Evolutionary conservation across 2,113 vertebrate genomes (phyloP).

Genomic region (Brachyistius frenatus): DNA sequence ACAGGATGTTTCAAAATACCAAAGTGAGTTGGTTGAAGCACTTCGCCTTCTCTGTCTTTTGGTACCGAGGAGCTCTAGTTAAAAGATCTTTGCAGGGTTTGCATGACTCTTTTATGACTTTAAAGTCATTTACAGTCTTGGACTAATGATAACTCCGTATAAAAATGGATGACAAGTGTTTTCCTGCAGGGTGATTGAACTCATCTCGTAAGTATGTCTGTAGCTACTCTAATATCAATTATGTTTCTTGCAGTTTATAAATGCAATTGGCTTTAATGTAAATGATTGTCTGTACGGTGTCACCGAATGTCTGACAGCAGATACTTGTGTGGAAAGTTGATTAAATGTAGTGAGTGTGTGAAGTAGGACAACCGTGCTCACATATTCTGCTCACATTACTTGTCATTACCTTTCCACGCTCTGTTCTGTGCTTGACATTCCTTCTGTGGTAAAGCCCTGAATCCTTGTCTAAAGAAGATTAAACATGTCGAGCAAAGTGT

Average conservation of each 20-base stretch:
- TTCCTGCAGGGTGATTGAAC: constrained; percentile 8
- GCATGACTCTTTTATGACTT: constrained; percentile 15
- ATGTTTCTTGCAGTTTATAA: not conserved
- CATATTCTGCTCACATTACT: constrained; percentile 26
- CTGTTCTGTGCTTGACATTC: constrained; percentile 38
- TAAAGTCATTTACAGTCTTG: not conserved
- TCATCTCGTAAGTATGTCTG: constrained; percentile 56
- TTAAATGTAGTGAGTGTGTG: constrained; percentile 17
- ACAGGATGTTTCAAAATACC: constrained; percentile 76
- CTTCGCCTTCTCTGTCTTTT: constrained; percentile 23
- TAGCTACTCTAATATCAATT: not conserved
- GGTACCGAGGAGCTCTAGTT: not conserved
- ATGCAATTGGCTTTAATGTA: not conserved
- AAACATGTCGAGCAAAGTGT: constrained; percentile 45
- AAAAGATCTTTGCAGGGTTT: not conserved
- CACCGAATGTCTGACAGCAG: constrained; percentile 3
- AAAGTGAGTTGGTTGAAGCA: constrained; percentile 10
- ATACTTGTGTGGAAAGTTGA: constrained; percentile 1
- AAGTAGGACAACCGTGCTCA: constrained; percentile 1
- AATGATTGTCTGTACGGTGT: not conserved
- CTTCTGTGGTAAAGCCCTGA: constrained; percentile 45
- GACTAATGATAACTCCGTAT: not conserved
- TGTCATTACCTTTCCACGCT: constrained; percentile 36
- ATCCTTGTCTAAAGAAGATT: constrained; percentile 60
- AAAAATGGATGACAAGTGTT: not conserved